A percentile compares a stretch with the other conserved stretches of the same genome.
phyloP scores from a whole-genome alignment of 2,113 vertebrate species.

The Heterotis niloticus region DNA sequence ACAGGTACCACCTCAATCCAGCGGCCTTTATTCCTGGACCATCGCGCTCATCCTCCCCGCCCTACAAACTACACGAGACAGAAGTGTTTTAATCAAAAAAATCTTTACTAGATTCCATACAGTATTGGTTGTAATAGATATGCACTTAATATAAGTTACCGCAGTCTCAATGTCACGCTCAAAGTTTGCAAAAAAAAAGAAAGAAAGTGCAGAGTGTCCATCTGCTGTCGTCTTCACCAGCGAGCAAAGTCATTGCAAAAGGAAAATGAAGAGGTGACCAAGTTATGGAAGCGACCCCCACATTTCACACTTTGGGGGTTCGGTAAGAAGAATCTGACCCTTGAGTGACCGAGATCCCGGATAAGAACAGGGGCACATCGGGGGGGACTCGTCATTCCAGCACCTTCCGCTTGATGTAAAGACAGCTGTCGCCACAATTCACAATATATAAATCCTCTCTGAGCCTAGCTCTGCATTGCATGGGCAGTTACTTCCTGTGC shows the following conservation, averaged over 20 bases:
- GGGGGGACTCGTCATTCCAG: not conserved
- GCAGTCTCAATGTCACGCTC: constrained; percentile 16
- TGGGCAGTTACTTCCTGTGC: not conserved
- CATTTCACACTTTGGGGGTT: not conserved
- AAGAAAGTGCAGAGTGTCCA: not conserved
- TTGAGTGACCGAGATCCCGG: not conserved
- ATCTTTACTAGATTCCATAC: constrained; percentile 12
- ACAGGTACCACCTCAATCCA: not conserved
- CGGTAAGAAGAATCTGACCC: constrained; percentile 6
- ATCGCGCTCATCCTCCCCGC: not conserved
- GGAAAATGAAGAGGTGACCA: constrained; percentile 4
- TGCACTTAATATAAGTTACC: constrained; percentile 29
- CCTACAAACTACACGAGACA: too few relatives aligned
- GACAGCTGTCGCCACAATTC: not conserved
- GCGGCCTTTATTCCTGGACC: constrained; percentile 18
- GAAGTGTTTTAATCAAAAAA: not conserved
- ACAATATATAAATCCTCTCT: not conserved
- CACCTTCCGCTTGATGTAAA: not conserved
- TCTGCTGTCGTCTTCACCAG: not conserved
- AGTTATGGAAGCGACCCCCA: not conserved
- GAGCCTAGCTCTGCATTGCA: not conserved
- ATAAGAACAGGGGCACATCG: not conserved
- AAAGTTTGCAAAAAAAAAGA: not conserved
- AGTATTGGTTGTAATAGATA: constrained; percentile 15
- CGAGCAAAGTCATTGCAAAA: not conserved